Conservation (phyloP, 2,797 vertebrate genomes). For the Phataginus tricuspis region DNA sequence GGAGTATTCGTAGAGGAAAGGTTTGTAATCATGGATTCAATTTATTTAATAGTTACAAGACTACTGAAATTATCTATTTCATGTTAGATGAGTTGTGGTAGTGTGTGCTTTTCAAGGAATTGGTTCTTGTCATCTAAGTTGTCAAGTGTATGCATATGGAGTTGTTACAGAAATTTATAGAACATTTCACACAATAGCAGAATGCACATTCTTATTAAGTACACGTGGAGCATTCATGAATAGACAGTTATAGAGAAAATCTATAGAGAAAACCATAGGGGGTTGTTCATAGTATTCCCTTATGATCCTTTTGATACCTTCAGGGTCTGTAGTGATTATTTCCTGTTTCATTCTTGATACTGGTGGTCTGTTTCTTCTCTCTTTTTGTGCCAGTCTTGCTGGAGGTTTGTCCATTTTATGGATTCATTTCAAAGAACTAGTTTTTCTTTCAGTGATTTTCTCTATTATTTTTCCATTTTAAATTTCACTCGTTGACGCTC, state of each 20-base stretch:
- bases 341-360: neutral
- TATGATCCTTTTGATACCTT: neutral
- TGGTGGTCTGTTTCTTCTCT: neutral
- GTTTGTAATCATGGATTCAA: neutral
- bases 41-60: neutral
- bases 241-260: neutral
- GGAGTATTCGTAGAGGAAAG: neutral
- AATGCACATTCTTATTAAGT: neutral
- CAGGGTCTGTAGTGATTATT: neutral
- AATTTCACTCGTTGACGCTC: neutral
- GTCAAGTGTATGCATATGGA: neutral
- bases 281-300: neutral
- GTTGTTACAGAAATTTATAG: neutral
- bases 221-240: neutral
- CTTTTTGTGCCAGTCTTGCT: neutral
- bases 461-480: neutral
- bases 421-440: neutral
- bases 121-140: neutral
- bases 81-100: neutral
- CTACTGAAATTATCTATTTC: neutral
- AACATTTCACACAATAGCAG: neutral
- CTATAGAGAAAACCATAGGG: neutral
- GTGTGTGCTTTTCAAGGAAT: neutral
- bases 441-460: neutral
- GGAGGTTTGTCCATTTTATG: neutral